These are phyloP conservation scores for Dendrocincla tyrannina DNA, from an alignment of 2,797 vertebrate species.

Conservation along the genomic window DNA sequence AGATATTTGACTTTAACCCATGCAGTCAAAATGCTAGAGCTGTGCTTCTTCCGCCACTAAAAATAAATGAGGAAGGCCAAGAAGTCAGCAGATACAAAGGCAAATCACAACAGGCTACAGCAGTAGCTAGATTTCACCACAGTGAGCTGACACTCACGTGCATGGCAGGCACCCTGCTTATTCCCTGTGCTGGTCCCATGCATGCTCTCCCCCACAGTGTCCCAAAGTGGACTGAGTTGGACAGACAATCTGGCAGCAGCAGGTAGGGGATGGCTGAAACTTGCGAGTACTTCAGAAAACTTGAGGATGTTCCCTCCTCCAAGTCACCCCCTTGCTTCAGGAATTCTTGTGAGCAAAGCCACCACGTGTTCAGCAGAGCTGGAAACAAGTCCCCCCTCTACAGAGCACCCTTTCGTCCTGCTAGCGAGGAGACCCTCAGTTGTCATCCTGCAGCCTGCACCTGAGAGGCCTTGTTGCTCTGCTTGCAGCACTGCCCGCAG, in stretches of 20 bases:
- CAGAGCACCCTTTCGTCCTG: not conserved
- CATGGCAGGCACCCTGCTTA: not conserved
- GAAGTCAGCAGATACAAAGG: not conserved
- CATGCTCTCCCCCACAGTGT: not conserved
- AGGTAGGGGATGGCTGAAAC: not conserved
- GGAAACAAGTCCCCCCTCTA: not conserved
- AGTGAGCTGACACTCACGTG: not conserved
- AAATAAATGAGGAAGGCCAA: constrained; percentile 41
- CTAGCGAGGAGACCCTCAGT: not conserved
- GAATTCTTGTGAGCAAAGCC: not conserved
- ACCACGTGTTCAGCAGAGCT: not conserved
- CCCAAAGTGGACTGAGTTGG: not conserved
- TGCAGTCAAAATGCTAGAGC: not conserved
- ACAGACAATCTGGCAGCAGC: not conserved
- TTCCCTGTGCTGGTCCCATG: not conserved
- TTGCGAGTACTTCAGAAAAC: not conserved
- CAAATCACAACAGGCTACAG: not conserved
- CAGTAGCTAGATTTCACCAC: not conserved
- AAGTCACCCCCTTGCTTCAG: not conserved
- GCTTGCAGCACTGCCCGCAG: not conserved
- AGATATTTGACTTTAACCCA: not conserved
- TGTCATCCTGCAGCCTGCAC: not conserved
- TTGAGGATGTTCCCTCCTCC: not conserved
- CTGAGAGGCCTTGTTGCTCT: not conserved
- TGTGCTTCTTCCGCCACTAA: not conserved